phyloP scores from a whole-genome alignment of 2,113 vertebrate species.

The Narcine bancroftii region DNA sequence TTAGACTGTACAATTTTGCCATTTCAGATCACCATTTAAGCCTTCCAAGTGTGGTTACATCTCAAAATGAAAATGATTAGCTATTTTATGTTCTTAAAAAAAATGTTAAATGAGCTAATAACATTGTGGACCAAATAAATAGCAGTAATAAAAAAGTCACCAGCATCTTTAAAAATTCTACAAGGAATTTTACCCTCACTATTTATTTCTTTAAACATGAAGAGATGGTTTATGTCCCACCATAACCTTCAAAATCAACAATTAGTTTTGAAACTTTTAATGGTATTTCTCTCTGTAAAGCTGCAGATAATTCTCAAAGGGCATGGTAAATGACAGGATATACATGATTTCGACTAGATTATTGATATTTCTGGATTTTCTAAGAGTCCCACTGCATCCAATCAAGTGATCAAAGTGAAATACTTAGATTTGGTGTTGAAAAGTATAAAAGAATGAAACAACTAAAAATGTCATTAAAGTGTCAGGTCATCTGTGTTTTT shows the following conservation, averaged over 20 bases:
- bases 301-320: constrained; percentile 59
- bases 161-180: constrained; percentile 65
- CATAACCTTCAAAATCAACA: constrained; percentile 69
- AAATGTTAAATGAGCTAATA: constrained; percentile 55
- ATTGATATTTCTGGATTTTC: constrained; percentile 67
- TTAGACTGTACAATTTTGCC: not conserved
- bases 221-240: constrained; percentile 64
- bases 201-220: constrained; percentile 72
- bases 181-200: constrained; percentile 64
- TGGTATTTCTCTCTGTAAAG: constrained; percentile 67
- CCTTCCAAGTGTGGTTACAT: constrained; percentile 44
- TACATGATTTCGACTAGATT: constrained; percentile 70
- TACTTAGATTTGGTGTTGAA: constrained; percentile 61
- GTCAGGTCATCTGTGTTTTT: constrained; percentile 52
- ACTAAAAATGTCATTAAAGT: constrained; percentile 52
- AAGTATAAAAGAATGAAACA: constrained; percentile 59
- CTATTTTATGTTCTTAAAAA: constrained; percentile 50
- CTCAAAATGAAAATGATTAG: constrained; percentile 53
- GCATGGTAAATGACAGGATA: constrained; percentile 59
- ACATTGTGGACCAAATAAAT: constrained; percentile 62
- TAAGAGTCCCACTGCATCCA: constrained; percentile 75
- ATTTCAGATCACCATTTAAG: constrained; percentile 40
- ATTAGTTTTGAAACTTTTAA: constrained; percentile 81
- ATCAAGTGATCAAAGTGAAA: constrained; percentile 78
- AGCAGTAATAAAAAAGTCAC: constrained; percentile 73